These are phyloP conservation scores for Saguinus midas DNA, from an alignment of 2,113 vertebrate genomes.

Conservation along the genomic window DNA sequence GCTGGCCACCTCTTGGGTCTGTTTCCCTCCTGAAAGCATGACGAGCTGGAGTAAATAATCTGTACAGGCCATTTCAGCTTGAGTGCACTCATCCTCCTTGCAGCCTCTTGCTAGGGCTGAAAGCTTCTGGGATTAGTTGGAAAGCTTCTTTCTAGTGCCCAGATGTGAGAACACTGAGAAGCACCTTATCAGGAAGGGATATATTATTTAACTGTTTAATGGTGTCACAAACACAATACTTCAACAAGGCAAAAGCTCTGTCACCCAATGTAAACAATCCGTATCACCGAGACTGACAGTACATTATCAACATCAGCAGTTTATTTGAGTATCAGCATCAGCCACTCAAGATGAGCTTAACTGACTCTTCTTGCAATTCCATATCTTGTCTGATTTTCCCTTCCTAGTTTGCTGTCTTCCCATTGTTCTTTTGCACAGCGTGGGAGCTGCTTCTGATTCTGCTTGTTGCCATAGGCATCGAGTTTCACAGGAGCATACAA, in stretches of 20 bases:
- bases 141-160: background rate
- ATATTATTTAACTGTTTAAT: background rate
- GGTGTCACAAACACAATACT: background rate
- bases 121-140: background rate
- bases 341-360: background rate
- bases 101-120: background rate
- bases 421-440: background rate
- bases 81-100: fast-evolving
- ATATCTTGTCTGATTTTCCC: background rate
- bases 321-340: background rate
- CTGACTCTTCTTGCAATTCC: background rate
- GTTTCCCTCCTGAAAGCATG: background rate
- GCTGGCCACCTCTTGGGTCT: background rate
- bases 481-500: background rate
- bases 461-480: conserved; percentile 42
- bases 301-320: background rate
- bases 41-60: background rate
- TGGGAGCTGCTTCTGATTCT: conserved; percentile 16
- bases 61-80: background rate
- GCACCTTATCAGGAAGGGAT: background rate
- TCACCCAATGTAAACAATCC: background rate
- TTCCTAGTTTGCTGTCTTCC: background rate
- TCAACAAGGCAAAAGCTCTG: background rate
- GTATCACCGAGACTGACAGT: background rate
- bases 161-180: background rate